Percentiles rank a stretch among this genome's conserved stretches.
phyloP scores from a whole-genome alignment of 2,113 vertebrate species.

The Arvicanthis niloticus region DNA sequence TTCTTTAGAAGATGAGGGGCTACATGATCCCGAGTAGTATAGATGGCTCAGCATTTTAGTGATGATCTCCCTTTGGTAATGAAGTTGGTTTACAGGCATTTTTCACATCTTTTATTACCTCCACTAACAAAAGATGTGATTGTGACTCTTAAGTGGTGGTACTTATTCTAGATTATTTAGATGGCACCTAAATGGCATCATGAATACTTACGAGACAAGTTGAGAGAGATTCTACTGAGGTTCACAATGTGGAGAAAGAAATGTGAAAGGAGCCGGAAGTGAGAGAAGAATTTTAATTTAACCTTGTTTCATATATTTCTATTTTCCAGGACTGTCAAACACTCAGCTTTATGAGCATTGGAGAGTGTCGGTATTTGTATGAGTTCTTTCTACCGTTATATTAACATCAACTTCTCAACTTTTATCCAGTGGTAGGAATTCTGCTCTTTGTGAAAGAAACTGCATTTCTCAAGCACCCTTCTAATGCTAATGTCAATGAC shows the following conservation, averaged over 20 bases:
- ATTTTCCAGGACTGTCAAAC: background rate
- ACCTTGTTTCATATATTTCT: background rate
- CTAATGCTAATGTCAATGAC: background rate
- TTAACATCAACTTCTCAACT: background rate
- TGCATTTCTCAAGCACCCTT: background rate
- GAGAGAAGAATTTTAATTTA: background rate
- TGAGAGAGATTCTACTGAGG: background rate
- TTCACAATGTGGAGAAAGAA: background rate
- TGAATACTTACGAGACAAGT: background rate
- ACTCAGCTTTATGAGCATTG: background rate
- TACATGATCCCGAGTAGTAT: background rate
- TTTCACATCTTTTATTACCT: background rate
- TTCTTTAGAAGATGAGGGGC: background rate
- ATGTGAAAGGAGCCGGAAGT: background rate
- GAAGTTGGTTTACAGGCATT: background rate
- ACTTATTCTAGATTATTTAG: background rate
- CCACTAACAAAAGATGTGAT: background rate
- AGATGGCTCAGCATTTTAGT: background rate
- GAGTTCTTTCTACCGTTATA: background rate
- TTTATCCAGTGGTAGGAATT: background rate
- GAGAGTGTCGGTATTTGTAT: background rate
- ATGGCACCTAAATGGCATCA: background rate
- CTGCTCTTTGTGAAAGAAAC: background rate
- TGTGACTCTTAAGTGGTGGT: background rate
- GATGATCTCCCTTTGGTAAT: background rate